Conservation (phyloP, 2,888 invertebrate species). For the Acanthococcus lagerstroemiae region DNA sequence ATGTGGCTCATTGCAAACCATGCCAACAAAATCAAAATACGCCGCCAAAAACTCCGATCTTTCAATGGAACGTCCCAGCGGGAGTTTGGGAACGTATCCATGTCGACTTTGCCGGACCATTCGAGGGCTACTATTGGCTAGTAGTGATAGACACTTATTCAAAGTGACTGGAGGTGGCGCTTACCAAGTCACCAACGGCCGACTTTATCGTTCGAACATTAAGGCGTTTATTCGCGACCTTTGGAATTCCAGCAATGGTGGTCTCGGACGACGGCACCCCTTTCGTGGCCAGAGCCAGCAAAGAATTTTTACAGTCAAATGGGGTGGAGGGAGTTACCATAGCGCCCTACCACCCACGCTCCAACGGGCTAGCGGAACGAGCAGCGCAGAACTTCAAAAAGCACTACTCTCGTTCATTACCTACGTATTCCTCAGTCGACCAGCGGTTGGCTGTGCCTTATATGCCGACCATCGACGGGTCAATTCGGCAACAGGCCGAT, state of each 20-base stretch:
- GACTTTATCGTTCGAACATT: background rate
- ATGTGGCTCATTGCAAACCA: background rate
- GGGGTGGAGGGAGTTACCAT: background rate
- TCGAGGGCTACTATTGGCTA: background rate
- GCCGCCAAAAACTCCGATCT: background rate
- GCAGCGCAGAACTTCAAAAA: background rate
- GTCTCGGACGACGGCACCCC: background rate
- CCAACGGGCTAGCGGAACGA: background rate
- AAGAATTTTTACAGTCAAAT: background rate
- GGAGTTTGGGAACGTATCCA: background rate
- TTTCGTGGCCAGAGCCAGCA: background rate
- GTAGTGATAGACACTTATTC: background rate
- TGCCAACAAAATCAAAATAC: background rate
- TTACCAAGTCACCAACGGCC: background rate
- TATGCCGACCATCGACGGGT: background rate
- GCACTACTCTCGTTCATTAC: background rate
- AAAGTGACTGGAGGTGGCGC: background rate
- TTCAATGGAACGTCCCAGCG: background rate
- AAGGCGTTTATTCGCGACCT: background rate
- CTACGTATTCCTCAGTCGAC: background rate
- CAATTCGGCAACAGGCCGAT: background rate
- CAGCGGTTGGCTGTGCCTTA: background rate
- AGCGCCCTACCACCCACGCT: background rate
- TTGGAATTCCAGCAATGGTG: background rate
- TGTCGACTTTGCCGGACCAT: background rate